Conservation (phyloP, 2,888 invertebrate genomes). For the Toxonevra muliebris region DNA sequence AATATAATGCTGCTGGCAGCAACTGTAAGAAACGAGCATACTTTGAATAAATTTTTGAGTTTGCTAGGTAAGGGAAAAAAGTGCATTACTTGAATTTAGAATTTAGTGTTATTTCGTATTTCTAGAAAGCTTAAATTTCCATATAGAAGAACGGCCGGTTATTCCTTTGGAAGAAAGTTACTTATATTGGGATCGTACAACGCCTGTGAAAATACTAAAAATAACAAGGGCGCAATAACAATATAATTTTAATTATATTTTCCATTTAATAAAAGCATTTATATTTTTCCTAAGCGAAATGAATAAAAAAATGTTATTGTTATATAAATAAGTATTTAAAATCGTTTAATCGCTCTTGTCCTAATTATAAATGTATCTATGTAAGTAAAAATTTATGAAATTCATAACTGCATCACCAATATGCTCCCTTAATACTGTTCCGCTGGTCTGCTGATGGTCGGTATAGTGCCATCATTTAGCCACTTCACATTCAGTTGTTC, state of each 20-base stretch:
- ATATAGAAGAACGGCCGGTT: conserved; percentile 30
- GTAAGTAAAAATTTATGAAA: too few relatives aligned
- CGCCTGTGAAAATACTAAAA: conserved; percentile 45
- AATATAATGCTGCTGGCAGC: conserved; percentile 68
- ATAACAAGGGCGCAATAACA: conserved; percentile 37
- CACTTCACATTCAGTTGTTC: conserved; percentile 59
- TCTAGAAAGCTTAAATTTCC: conserved; percentile 34
- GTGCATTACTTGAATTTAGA: background rate
- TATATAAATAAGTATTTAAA: too few relatives aligned
- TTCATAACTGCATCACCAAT: too few relatives aligned
- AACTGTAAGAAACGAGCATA: conserved; percentile 73
- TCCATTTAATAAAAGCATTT: too few relatives aligned
- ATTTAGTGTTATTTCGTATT: background rate
- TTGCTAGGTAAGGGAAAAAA: conserved; percentile 66
- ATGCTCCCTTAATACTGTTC: too few relatives aligned
- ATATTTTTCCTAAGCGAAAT: background rate
- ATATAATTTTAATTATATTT: background rate
- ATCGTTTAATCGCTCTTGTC: too few relatives aligned
- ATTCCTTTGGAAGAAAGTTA: conserved; percentile 38
- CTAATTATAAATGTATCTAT: too few relatives aligned
- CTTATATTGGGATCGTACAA: conserved; percentile 49
- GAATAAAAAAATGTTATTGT: conserved; percentile 2
- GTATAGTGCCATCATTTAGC: conserved; percentile 60
- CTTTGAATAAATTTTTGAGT: conserved; percentile 69
- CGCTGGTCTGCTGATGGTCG: conserved; percentile 49